A percentile compares a stretch with the other conserved stretches of the same genome.
phyloP scores from a whole-genome alignment of 1,140 invertebrate genomes.

The Aphaenogaster floridana region DNA sequence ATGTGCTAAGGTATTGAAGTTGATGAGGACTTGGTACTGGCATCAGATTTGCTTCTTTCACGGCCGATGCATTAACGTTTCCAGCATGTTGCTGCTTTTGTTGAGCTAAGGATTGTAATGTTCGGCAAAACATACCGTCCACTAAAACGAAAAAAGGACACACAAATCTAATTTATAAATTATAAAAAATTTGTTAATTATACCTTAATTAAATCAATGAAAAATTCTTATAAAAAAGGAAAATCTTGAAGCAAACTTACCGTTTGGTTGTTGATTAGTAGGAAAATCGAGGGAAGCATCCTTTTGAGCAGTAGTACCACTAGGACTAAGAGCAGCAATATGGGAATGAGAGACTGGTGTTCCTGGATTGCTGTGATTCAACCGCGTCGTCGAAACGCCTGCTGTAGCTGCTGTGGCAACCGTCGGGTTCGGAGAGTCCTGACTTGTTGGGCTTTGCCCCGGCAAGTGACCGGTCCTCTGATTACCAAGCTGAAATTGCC shows the following conservation, averaged over 20 bases:
- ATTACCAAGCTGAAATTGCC: constrained; percentile 86
- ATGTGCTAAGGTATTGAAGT: constrained; percentile 97
- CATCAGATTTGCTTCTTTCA: constrained; percentile 96
- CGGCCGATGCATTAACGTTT: constrained; percentile 84
- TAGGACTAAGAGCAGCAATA: constrained; percentile 87
- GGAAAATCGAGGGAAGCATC: constrained; percentile 83
- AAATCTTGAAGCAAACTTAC: constrained; percentile 72
- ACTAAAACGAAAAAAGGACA: constrained; percentile 84
- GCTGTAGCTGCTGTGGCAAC: constrained; percentile 75
- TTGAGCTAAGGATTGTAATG: constrained; percentile 92
- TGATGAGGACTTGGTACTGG: constrained; percentile 98
- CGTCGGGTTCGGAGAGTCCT: constrained; percentile 87
- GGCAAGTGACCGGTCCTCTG: constrained; percentile 87
- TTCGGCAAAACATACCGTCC: constrained; percentile 93
- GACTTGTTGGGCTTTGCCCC: constrained; percentile 90
- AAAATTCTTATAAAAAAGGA: constrained; percentile 53
- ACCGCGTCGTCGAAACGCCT: constrained; percentile 85
- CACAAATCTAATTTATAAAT: constrained; percentile 15
- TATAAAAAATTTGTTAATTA: not conserved
- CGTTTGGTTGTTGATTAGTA: constrained; percentile 84
- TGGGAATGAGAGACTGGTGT: constrained; percentile 91
- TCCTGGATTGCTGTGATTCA: constrained; percentile 90
- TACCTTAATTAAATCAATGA: constrained; percentile 68
- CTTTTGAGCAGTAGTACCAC: constrained; percentile 84
- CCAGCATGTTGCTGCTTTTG: constrained; percentile 89